A percentile compares a stretch with the other conserved stretches of the same genome.
Conservation (phyloP, 2,888 invertebrate species). For the Troides aeacus region DNA sequence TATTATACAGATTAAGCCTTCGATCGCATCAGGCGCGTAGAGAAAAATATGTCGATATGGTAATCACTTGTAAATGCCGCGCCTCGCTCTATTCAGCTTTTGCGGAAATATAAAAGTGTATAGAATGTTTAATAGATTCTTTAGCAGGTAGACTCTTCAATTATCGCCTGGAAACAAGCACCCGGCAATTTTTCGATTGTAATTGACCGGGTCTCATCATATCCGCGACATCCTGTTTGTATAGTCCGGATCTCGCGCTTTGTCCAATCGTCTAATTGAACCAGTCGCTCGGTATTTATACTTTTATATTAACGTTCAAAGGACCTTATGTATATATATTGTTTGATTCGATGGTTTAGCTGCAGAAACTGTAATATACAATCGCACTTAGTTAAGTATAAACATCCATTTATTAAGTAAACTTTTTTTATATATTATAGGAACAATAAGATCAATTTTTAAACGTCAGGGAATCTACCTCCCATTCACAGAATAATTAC, state of each 20-base stretch:
- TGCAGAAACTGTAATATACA: too few relatives aligned
- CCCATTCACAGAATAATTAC: too few relatives aligned
- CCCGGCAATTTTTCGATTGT: background rate
- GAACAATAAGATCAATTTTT: too few relatives aligned
- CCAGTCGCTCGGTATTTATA: conserved; percentile 12
- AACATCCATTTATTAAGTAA: too few relatives aligned
- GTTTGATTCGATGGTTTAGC: background rate
- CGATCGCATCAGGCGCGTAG: too few relatives aligned
- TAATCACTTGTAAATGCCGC: too few relatives aligned
- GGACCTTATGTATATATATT: background rate
- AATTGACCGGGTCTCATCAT: conserved; percentile 24
- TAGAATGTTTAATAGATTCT: conserved; percentile 12
- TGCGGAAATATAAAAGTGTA: background rate
- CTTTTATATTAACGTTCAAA: conserved; percentile 2
- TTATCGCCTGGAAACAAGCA: conserved; percentile 2
- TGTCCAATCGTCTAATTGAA: conserved; percentile 20
- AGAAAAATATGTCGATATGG: too few relatives aligned
- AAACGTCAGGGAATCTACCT: too few relatives aligned
- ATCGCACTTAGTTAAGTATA: too few relatives aligned
- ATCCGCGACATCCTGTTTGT: conserved; percentile 9
- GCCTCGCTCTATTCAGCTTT: too few relatives aligned
- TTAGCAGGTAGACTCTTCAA: conserved; percentile 4
- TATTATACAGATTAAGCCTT: too few relatives aligned
- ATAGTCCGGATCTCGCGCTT: conserved; percentile 17
- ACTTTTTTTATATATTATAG: too few relatives aligned